These are phyloP conservation scores for Alethe castanea DNA, from an alignment of 2,113 vertebrate species.

Conservation along the genomic window DNA sequence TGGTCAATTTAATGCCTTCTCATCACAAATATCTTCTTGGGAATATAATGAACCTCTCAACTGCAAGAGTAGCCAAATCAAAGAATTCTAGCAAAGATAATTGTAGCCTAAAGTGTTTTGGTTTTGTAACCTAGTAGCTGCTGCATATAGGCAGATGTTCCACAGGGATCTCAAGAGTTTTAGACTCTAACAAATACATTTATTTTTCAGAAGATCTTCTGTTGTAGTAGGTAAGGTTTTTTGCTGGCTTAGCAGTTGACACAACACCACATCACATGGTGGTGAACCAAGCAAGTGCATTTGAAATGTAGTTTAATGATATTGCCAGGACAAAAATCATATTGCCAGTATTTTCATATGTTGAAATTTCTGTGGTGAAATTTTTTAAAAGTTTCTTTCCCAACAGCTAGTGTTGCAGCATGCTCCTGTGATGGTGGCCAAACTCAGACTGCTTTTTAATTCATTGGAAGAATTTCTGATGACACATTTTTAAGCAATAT, in stretches of 20 bases:
- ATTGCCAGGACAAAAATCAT: background rate
- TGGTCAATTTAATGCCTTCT: background rate
- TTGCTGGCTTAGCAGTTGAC: background rate
- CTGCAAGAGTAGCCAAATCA: background rate
- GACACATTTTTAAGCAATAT: background rate
- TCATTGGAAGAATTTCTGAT: background rate
- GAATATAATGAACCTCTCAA: background rate
- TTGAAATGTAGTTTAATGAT: background rate
- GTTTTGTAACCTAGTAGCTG: background rate
- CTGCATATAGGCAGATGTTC: background rate
- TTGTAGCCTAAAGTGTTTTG: background rate
- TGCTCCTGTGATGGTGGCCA: background rate
- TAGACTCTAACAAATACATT: background rate
- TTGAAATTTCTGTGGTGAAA: background rate
- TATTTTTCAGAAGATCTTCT: background rate
- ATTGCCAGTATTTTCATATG: background rate
- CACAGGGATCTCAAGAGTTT: background rate
- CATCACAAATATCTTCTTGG: background rate
- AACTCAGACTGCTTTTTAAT: background rate
- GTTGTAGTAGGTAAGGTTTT: background rate
- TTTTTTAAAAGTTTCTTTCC: background rate
- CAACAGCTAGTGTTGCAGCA: background rate
- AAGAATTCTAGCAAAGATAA: background rate
- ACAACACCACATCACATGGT: background rate
- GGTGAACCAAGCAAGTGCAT: background rate